Base-by-base conservation (phyloP, 2,113 vertebrate species). In the Rhea pennata region DNA sequence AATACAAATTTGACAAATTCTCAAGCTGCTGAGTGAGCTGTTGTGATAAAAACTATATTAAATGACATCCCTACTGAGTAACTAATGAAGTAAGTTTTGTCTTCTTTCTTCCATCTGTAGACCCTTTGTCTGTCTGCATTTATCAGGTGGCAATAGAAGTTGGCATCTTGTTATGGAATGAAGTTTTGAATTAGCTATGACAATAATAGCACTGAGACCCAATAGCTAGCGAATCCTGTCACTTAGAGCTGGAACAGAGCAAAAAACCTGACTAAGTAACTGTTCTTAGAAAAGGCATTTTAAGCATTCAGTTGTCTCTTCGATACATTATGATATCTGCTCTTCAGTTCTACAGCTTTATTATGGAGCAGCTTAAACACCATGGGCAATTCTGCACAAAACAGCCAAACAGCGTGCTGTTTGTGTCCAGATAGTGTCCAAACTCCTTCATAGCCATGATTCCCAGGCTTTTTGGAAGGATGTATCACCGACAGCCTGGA, bases 1-100 rank as follows among this genome's bases (percentile, higher is more conserved):
- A 94, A 77, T 82, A 94, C 46, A 88, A 93, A 93, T 91, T 92
- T 94, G 94, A 91, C 64, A 95, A 97, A 92, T 77, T 88, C 79
- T 93, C 89, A 97, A 91, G 88, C 77, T 93, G 67, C 81, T 78
- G 73, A 96, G 51, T 66, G 67, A 96, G 87, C 36, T 85, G 79
- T 94, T 90, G 82, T 95, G 88, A 96, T 84, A 92, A 91, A 88
- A 94, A 24, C 46, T 42, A 62, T 58, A 82, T 67, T 87, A 92
- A 79, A 83, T 72, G 40, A 65, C 70, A 93, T 50, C 93, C 62
- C 80, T 31, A 61, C n/a, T 29, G 15, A 93, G 75, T 42, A 92
- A 70, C 76, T 94, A 95, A 93, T 65, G 71, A 92, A 71, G 48
- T 59, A 65, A 89, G 59, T 86, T 96, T 94, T 88, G 54, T 71